phyloP scores from a whole-genome alignment of 2,113 vertebrate species.

The Campylorhamphus procurvoides region DNA sequence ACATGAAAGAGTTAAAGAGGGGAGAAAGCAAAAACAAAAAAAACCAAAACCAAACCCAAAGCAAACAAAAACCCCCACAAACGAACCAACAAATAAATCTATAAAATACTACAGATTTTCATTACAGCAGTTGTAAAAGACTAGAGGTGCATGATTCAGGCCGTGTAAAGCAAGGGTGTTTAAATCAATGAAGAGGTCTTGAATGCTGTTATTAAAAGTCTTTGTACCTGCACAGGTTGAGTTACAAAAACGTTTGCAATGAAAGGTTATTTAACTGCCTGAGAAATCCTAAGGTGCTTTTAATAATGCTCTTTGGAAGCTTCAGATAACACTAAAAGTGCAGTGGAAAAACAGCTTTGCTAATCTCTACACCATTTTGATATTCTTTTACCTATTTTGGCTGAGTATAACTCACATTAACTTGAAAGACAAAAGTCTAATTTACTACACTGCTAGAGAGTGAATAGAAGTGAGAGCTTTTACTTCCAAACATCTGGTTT shows the following conservation, averaged over 20 bases:
- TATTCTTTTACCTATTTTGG: neutral
- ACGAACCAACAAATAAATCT: neutral
- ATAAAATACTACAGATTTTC: neutral
- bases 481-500: neutral
- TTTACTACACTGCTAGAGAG: neutral
- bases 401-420: neutral
- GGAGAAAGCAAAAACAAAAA: neutral
- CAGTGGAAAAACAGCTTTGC: neutral
- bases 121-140: neutral
- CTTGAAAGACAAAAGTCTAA: neutral
- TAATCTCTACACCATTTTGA: neutral
- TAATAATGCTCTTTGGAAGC: neutral
- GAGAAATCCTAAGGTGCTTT: neutral
- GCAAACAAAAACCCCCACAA: neutral
- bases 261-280: neutral
- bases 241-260: constrained; percentile 7
- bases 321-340: neutral
- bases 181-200: neutral
- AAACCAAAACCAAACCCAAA: neutral
- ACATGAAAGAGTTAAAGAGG: neutral
- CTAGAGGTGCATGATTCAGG: neutral
- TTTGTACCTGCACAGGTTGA: neutral
- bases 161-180: neutral
- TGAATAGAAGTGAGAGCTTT: neutral
- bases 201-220: neutral